Conservation (phyloP, 2,797 vertebrate genomes). For the Bovichtus variegatus region DNA sequence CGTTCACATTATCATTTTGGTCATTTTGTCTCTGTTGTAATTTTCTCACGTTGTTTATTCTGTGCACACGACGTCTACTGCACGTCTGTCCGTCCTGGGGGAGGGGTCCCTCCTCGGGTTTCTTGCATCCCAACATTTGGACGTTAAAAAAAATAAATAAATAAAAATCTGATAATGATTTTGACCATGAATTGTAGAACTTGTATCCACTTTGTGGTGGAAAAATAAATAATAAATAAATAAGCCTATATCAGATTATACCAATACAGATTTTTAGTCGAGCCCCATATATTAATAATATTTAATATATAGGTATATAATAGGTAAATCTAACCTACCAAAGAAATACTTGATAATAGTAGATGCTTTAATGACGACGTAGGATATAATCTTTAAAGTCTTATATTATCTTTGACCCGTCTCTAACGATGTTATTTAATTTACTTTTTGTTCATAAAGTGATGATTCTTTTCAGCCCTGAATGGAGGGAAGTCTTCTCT, state of each 20-base stretch:
- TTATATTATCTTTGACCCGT: neutral
- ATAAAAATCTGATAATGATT: too few species aligned
- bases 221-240: too few species aligned
- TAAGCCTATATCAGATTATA: neutral
- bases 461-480: constrained; percentile 3
- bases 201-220: too few species aligned
- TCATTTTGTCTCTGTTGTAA: too few species aligned
- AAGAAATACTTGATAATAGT: neutral
- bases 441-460: constrained; percentile 3
- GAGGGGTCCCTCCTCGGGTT: too few species aligned
- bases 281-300: neutral
- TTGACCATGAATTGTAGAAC: too few species aligned
- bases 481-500: constrained; percentile 9
- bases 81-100: too few species aligned
- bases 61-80: too few species aligned
- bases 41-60: too few species aligned
- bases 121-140: too few species aligned
- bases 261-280: neutral
- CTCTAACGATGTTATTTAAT: neutral
- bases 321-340: neutral
- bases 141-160: too few species aligned
- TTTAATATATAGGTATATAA: neutral
- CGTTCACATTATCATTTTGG: too few species aligned
- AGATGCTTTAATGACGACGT: neutral
- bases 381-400: neutral